Percentiles rank a stretch among this genome's conserved stretches.
phyloP scores from a whole-genome alignment of 2,113 vertebrate genomes.

The Todiramphus chloris region DNA sequence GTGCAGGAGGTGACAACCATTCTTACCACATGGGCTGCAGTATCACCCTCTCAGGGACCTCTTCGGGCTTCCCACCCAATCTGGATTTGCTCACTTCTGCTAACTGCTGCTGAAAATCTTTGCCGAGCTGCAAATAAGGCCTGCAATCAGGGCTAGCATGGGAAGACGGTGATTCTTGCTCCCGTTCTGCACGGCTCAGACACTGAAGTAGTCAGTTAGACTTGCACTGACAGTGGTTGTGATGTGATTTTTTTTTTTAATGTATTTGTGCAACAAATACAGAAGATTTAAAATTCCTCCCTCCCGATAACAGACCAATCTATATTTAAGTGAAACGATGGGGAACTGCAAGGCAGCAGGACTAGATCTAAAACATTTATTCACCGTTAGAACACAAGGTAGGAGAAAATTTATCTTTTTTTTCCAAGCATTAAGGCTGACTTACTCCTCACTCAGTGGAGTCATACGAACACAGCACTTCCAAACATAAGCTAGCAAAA shows the following conservation, averaged over 20 bases:
- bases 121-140: neutral
- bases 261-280: neutral
- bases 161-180: rapidly evolving
- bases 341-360: neutral
- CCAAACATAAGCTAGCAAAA: neutral
- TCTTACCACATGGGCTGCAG: neutral
- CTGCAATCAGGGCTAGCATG: rapidly evolving
- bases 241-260: neutral
- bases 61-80: neutral
- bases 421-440: neutral
- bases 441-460: neutral
- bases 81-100: neutral
- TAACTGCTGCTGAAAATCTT: neutral
- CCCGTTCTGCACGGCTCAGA: neutral
- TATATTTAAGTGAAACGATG: neutral
- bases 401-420: neutral
- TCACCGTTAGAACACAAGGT: neutral
- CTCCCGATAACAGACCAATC: neutral
- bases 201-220: neutral
- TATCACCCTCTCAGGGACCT: neutral
- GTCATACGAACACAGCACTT: neutral
- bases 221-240: rapidly evolving
- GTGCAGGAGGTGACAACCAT: neutral
- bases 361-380: neutral
- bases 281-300: neutral